phyloP scores from a whole-genome alignment of 2,797 vertebrate genomes.

The Argentina silus region DNA sequence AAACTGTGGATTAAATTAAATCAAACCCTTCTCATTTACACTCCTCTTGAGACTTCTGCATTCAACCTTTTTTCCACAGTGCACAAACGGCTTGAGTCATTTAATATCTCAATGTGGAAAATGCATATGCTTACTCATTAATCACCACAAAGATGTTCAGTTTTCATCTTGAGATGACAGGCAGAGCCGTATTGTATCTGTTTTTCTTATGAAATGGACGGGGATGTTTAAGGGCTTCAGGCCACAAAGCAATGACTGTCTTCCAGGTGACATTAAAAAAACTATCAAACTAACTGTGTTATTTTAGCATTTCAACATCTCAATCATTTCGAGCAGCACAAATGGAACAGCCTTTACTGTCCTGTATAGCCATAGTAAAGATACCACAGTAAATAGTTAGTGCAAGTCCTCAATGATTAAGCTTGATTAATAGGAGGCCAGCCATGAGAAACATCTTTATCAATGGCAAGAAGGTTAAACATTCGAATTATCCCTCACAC shows the following conservation, averaged over 20 bases:
- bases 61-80: neutral
- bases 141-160: neutral
- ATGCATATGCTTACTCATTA: neutral
- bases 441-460: constrained; percentile 5
- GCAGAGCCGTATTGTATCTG: neutral
- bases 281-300: neutral
- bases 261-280: neutral
- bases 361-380: neutral
- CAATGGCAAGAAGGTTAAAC: neutral
- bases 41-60: neutral
- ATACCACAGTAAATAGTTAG: neutral
- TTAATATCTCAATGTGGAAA: neutral
- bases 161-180: constrained; percentile 25
- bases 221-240: constrained; percentile 3
- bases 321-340: no score
- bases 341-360: no score
- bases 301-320: neutral
- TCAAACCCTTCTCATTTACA: neutral
- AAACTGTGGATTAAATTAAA: neutral
- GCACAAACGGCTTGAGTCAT: neutral
- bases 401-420: neutral
- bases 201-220: constrained; percentile 5
- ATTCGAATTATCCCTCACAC: neutral
- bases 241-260: neutral
- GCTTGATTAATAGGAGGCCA: neutral